These are phyloP conservation scores for Blera fallax DNA, from an alignment of 2,888 invertebrate genomes.

Conservation along the genomic window DNA sequence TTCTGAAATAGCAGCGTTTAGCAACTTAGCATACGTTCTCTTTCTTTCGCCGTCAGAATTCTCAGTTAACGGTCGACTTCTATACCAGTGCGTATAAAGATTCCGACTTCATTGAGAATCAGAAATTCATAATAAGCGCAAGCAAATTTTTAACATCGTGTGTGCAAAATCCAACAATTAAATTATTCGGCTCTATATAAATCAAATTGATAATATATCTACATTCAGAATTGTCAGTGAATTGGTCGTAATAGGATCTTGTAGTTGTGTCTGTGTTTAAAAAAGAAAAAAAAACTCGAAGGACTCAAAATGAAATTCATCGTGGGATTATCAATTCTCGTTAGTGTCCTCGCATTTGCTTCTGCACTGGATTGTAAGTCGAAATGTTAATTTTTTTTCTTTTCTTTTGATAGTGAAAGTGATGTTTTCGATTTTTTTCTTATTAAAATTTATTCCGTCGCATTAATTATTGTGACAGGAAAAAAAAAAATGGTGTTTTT, in stretches of 20 bases:
- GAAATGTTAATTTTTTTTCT: slow-evolving; percentile 23
- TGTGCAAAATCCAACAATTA: not conserved
- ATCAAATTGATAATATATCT: slow-evolving; percentile 30
- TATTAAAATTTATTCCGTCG: slow-evolving; percentile 41
- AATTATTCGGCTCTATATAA: slow-evolving; percentile 23
- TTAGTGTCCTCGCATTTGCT: slow-evolving; percentile 14
- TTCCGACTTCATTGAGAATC: slow-evolving; percentile 82
- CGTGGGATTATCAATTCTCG: slow-evolving; percentile 29
- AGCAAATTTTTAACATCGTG: slow-evolving; percentile 19
- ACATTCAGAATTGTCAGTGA: slow-evolving; percentile 40
- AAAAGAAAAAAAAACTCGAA: not conserved
- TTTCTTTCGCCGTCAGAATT: slow-evolving; percentile 39
- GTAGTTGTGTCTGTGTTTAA: not conserved
- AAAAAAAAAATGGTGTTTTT: not conserved
- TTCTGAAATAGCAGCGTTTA: slow-evolving; percentile 56
- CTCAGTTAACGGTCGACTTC: slow-evolving; percentile 86
- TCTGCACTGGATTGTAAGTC: not conserved
- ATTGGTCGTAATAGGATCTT: slow-evolving; percentile 18
- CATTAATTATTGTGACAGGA: not conserved
- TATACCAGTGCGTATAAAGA: slow-evolving; percentile 97
- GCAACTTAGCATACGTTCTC: slow-evolving; percentile 52
- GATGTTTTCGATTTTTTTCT: not conserved
- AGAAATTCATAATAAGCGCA: slow-evolving; percentile 81
- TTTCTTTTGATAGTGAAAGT: slow-evolving; percentile 43
- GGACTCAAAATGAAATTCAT: slow-evolving; percentile 51